phyloP scores from a whole-genome alignment of 2,888 invertebrate genomes.

The Trachelus stipa region DNA sequence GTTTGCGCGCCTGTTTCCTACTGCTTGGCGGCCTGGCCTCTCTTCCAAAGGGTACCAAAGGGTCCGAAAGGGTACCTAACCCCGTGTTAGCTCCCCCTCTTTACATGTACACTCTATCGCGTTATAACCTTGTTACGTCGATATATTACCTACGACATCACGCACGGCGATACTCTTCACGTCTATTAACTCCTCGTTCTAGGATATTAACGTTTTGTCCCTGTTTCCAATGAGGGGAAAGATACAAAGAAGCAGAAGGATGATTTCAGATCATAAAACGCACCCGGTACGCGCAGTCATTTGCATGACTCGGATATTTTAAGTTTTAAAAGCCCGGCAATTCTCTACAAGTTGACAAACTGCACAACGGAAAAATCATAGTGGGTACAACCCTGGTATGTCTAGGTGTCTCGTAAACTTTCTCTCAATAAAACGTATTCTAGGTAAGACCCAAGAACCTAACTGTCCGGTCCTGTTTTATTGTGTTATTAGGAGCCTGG shows the following conservation, averaged over 20 bases:
- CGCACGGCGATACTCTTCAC: conserved; percentile 19
- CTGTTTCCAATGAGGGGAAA: neutral
- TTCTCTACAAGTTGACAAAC: neutral
- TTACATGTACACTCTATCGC: conserved; percentile 13
- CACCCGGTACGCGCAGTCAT: conserved; percentile 39
- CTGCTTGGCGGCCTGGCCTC: neutral
- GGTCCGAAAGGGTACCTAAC: conserved; percentile 25
- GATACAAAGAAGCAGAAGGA: conserved; percentile 1
- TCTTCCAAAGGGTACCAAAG: conserved; percentile 2
- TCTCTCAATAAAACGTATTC: neutral
- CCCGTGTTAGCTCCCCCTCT: conserved; percentile 38
- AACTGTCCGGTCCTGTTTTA: neutral
- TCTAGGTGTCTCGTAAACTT: neutral
- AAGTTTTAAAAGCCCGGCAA: neutral
- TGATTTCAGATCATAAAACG: conserved; percentile 39
- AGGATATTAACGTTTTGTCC: conserved; percentile 51
- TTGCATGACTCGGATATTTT: neutral
- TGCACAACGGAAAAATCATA: neutral
- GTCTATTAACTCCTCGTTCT: conserved; percentile 55
- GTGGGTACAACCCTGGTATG: neutral
- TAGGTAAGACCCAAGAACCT: neutral
- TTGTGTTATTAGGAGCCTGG: neutral
- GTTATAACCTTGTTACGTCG: conserved; percentile 12
- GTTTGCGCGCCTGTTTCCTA: conserved; percentile 30
- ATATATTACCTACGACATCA: conserved; percentile 8